Evolutionary conservation across 2,888 invertebrate species (phyloP).

Genomic region (Lycia hirtaria): DNA sequence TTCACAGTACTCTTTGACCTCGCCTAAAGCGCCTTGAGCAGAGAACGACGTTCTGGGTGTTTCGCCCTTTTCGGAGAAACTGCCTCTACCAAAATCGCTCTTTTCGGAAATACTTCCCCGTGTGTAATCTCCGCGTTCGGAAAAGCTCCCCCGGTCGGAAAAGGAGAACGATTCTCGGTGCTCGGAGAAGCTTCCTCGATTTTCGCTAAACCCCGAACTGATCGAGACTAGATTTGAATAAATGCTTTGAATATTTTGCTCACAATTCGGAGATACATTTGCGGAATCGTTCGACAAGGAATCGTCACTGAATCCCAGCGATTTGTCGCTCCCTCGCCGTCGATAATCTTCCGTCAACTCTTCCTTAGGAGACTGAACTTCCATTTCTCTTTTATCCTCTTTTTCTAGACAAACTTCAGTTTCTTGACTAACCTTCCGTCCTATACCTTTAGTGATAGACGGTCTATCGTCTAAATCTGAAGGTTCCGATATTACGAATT

Average conservation of each 20-base stretch:
- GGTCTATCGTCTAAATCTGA: conserved; percentile 89
- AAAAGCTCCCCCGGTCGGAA: conserved; percentile 79
- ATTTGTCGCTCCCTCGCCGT: conserved; percentile 89
- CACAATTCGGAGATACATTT: conserved; percentile 83
- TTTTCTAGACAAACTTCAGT: conserved; percentile 86
- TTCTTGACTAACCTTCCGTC: conserved; percentile 88
- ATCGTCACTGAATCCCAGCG: conserved; percentile 89
- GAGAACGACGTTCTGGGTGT: conserved; percentile 79
- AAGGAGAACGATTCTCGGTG: conserved; percentile 79
- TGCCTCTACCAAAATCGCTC: conserved; percentile 80
- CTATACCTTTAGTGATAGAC: conserved; percentile 92
- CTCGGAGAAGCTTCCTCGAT: conserved; percentile 81
- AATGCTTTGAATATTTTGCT: conserved; percentile 77
- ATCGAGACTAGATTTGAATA: conserved; percentile 84
- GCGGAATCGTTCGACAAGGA: conserved; percentile 89
- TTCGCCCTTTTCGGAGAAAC: conserved; percentile 78
- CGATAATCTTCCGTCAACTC: conserved; percentile 77
- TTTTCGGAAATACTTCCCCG: conserved; percentile 82
- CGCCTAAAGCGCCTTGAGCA: conserved; percentile 74
- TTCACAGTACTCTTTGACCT: conserved; percentile 76
- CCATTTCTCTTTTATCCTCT: conserved; percentile 62
- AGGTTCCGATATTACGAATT: conserved; percentile 90
- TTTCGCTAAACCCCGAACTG: conserved; percentile 86
- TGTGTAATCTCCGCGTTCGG: conserved; percentile 76
- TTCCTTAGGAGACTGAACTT: conserved; percentile 74